Evolutionary conservation across 2,888 invertebrate genomes (phyloP), one percentile per base, ranked within the genome.

Genomic region (Cosmia pyralina): DNA sequence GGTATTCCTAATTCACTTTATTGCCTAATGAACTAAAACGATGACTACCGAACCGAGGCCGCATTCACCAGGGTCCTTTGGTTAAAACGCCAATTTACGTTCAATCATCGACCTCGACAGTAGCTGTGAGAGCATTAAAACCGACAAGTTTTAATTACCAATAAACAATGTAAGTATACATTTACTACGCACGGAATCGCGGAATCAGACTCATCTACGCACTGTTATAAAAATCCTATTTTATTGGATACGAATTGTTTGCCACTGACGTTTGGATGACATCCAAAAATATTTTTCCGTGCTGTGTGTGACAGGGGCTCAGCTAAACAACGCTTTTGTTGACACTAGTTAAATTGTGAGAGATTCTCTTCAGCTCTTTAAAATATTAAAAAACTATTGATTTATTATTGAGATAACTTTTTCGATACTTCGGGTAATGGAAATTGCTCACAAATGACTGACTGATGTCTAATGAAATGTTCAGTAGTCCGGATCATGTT

Each of bases 221-320:
- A 59, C 44, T 28, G 62, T 69, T 72, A 76, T 77, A 77, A 85
- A 79, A 75, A 58, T 50, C 52, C 17, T 28, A 64, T 79, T 86
- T 82, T 80, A 77, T 80, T 77, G 55, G 17, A 46, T 57, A 69
- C 63, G 34, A 57, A 79, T 63, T 71, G 68, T 73, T 70, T 78
- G 44, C 58, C 57, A 50, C 69, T 69, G 64, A 44, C 69, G 55
- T 70, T 87, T 87, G 86, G 83, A 81, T 74, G 58, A 15, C 22
- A 38, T 82, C 85, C 87, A 87, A 87, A 68, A 38, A 38, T 38
- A 62, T 44, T 60, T 73, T 78, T 69, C n/a, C 28, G 46, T 63
- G n/a, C 3, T 44, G 17, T 41, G 5, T 22, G 41, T 38, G 44
- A 52, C 50, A 65, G 22, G 64, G 55, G 59, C 41, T 63, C 62